phyloP scores from a whole-genome alignment of 2,113 vertebrate species.

The Poeciliopsis occidentalis region DNA sequence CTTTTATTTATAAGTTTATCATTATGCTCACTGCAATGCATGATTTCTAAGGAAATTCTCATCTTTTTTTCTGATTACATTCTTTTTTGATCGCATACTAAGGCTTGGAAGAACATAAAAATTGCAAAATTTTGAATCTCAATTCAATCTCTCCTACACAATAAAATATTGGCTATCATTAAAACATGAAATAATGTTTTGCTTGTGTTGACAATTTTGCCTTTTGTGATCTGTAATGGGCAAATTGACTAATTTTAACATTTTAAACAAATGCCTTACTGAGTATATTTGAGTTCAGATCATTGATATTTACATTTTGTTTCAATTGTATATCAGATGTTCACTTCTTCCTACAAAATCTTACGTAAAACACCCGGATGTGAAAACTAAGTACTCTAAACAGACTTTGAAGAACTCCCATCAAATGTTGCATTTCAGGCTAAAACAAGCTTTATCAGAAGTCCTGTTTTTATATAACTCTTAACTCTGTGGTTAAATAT shows the following conservation, averaged over 20 bases:
- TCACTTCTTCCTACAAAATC: background rate
- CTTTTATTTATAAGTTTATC: background rate
- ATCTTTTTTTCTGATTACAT: too few species aligned
- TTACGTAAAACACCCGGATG: background rate
- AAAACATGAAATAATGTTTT: conserved; percentile 1
- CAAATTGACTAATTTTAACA: background rate
- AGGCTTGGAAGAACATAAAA: conserved; percentile 2
- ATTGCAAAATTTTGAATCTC: background rate
- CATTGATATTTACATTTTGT: background rate
- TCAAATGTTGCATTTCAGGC: background rate
- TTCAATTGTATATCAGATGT: background rate
- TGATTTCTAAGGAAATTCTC: background rate
- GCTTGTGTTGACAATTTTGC: conserved; percentile 35
- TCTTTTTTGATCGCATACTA: background rate
- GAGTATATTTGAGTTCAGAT: background rate
- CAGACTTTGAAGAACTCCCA: background rate
- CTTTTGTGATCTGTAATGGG: conserved; percentile 29
- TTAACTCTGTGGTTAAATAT: conserved; percentile 3
- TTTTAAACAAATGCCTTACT: conserved; percentile 36
- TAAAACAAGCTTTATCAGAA: background rate
- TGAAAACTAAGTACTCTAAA: background rate
- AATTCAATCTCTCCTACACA: conserved; percentile 8
- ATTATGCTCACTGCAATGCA: background rate
- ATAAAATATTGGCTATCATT: background rate
- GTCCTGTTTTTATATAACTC: background rate